Percentiles rank a stretch among this genome's conserved stretches.
phyloP scores from a whole-genome alignment of 2,797 vertebrate genomes.

The Philypnodon macrostomus region DNA sequence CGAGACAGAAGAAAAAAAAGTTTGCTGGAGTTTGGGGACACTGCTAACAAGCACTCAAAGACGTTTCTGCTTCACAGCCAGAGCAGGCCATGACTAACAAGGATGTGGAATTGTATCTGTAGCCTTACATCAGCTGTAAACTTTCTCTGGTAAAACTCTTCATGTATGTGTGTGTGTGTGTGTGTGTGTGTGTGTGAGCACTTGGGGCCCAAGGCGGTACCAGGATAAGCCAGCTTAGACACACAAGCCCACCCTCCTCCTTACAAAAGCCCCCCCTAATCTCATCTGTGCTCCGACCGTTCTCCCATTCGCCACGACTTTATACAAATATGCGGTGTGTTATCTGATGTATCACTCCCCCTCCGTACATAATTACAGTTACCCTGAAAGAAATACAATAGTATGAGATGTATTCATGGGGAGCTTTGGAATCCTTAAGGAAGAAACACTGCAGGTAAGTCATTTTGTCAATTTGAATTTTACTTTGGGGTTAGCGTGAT shows the following conservation, averaged over 20 bases:
- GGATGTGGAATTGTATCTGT: slow-evolving; percentile 54
- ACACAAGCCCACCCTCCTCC: slow-evolving; percentile 71
- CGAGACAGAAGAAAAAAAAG: slow-evolving; percentile 17
- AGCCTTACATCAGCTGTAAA: slow-evolving; percentile 40
- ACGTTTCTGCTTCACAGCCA: slow-evolving; percentile 53
- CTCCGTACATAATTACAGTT: slow-evolving; percentile 53
- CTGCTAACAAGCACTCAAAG: slow-evolving; percentile 60
- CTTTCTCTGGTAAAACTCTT: slow-evolving; percentile 32
- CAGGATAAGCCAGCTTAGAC: slow-evolving; percentile 72
- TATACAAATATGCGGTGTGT: slow-evolving; percentile 37
- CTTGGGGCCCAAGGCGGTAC: slow-evolving; percentile 52
- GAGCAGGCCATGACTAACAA: slow-evolving; percentile 58
- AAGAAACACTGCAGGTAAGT: too few species aligned
- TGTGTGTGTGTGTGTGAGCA: slow-evolving; percentile 22
- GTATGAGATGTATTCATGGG: too few species aligned
- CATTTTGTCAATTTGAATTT: too few species aligned
- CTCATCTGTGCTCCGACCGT: slow-evolving; percentile 73
- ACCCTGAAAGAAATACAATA: slow-evolving; percentile 53
- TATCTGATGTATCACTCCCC: slow-evolving; percentile 53
- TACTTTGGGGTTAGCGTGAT: too few species aligned
- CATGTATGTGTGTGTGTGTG: slow-evolving; percentile 23
- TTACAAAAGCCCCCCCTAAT: slow-evolving; percentile 74
- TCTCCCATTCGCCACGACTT: slow-evolving; percentile 61
- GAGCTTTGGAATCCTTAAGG: too few species aligned
- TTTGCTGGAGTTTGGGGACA: slow-evolving; percentile 45